These are phyloP conservation scores for Ophthalmolycus amberensis DNA, from an alignment of 2,113 vertebrate genomes.

Conservation along the genomic window DNA sequence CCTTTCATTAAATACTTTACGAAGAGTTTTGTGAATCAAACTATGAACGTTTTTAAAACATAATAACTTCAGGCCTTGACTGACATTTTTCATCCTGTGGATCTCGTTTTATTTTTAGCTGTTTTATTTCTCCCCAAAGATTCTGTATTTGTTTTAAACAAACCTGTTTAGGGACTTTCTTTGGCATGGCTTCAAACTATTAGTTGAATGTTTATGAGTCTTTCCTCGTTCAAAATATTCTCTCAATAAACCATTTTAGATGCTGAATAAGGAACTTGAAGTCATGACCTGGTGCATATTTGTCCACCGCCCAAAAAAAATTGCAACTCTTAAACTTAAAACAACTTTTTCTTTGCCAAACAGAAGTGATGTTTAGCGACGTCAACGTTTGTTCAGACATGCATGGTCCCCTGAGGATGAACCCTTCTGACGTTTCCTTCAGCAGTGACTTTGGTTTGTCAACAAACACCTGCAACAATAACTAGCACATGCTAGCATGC, in stretches of 20 bases:
- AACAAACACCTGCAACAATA: neutral
- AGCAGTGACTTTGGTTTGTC: neutral
- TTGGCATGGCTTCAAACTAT: neutral
- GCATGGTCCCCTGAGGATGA: neutral
- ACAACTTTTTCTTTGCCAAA: neutral
- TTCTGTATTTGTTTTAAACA: neutral
- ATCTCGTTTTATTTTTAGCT: neutral
- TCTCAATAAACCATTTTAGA: neutral
- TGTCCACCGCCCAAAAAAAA: neutral
- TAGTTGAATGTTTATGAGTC: neutral
- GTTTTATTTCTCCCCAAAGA: neutral
- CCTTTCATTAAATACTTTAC: constrained; percentile 11
- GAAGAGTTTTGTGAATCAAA: constrained; percentile 19
- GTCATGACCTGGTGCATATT: neutral
- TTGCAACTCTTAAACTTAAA: neutral
- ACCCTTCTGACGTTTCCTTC: no score
- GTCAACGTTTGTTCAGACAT: neutral
- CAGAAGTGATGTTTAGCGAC: neutral
- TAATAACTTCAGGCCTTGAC: neutral
- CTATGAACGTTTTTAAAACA: constrained; percentile 1
- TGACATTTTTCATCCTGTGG: neutral
- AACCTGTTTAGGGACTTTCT: neutral
- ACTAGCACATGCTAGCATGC: neutral
- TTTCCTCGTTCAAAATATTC: neutral
- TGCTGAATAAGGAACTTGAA: neutral